These are phyloP conservation scores for Ligdia adustata DNA, from an alignment of 2,888 invertebrate species.

Conservation along the genomic window DNA sequence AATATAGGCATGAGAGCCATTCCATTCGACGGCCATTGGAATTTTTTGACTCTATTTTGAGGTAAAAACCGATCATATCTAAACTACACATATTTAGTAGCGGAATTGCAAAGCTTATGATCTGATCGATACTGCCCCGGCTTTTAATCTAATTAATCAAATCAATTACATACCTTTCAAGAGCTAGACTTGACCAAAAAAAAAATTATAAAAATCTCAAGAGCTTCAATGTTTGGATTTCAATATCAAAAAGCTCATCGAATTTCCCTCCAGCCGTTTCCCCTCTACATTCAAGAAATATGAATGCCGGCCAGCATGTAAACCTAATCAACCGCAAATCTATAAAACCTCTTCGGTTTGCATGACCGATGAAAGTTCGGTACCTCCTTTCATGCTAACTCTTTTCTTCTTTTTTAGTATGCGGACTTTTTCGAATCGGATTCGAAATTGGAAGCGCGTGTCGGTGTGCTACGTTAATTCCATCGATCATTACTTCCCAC, in stretches of 20 bases:
- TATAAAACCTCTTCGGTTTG: conserved; percentile 13
- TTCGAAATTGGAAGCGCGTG: conserved; percentile 55
- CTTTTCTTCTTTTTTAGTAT: conserved; percentile 22
- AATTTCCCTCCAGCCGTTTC: background rate
- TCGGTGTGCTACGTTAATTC: conserved; percentile 76
- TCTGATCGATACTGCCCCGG: too few species aligned
- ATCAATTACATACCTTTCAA: too few species aligned
- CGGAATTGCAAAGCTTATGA: too few species aligned
- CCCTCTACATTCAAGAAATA: background rate
- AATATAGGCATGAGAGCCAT: conserved; percentile 13
- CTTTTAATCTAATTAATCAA: too few species aligned
- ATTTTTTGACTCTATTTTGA: background rate
- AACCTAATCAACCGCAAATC: conserved; percentile 10
- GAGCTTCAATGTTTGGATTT: background rate
- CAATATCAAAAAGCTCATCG: background rate
- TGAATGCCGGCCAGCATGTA: background rate
- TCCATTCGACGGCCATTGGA: background rate
- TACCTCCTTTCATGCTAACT: conserved; percentile 16
- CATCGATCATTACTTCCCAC: conserved; percentile 82
- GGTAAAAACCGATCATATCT: background rate
- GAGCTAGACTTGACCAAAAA: too few species aligned
- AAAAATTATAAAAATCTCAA: too few species aligned
- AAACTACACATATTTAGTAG: background rate
- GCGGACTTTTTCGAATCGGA: conserved; percentile 8
- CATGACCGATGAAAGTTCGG: conserved; percentile 14